Percentiles rank a stretch among this genome's conserved stretches.
Conservation (phyloP, 2,888 invertebrate genomes). For the Piscicola geometra region DNA sequence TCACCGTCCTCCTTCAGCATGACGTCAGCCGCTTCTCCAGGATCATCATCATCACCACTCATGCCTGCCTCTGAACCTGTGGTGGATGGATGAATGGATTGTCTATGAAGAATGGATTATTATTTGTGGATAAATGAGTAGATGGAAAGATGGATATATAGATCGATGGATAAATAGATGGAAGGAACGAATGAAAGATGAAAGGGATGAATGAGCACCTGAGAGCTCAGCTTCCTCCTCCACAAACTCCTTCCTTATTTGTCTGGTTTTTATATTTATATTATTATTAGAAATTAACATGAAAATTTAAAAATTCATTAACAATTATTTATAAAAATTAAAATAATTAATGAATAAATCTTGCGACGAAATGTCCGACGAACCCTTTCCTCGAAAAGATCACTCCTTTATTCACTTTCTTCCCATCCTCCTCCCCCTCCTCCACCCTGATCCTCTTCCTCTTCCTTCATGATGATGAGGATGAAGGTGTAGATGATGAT, state of each 20-base stretch:
- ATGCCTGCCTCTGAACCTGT: slow-evolving; percentile 17
- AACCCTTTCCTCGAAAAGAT: neutral
- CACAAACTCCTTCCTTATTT: slow-evolving; percentile 16
- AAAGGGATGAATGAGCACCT: slow-evolving; percentile 32
- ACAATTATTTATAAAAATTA: no score
- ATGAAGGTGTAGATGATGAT: no score
- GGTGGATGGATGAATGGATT: neutral
- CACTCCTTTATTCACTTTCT: slow-evolving; percentile 7
- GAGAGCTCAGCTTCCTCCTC: slow-evolving; percentile 45
- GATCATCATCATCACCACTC: slow-evolving; percentile 35
- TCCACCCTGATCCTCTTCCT: neutral
- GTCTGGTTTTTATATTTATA: no score
- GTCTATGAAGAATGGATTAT: neutral
- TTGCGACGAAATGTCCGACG: no score
- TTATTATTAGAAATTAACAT: no score
- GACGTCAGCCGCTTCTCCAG: slow-evolving; percentile 61
- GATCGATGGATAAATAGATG: neutral
- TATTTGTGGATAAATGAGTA: neutral
- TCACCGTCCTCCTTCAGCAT: slow-evolving; percentile 81
- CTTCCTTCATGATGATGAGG: no score
- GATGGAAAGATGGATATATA: neutral
- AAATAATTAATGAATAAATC: no score
- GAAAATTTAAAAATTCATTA: no score
- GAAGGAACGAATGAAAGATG: neutral
- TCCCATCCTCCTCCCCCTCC: slow-evolving; percentile 1